A percentile compares a stretch with the other conserved stretches of the same genome.
Conservation (phyloP, 2,797 vertebrate species). For the Enteromius anoplus region DNA sequence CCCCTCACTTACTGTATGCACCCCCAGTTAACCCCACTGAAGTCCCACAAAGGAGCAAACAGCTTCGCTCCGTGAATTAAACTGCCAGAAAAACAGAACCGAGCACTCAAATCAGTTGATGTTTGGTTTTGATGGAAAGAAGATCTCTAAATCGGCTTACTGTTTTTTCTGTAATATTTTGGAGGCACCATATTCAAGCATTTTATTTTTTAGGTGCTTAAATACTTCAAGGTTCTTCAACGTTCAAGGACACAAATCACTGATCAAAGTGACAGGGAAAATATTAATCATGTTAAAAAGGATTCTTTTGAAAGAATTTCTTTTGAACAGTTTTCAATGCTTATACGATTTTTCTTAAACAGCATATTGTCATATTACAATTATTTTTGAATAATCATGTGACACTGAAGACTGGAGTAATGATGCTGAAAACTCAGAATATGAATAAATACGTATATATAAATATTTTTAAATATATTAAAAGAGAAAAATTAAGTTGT, state of each 20-base stretch:
- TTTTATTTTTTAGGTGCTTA: background rate
- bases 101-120: background rate
- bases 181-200: background rate
- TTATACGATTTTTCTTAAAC: background rate
- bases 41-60: conserved; percentile 7
- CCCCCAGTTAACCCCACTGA: conserved; percentile 9
- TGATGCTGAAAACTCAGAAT: background rate
- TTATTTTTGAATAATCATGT: background rate
- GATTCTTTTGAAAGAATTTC: background rate
- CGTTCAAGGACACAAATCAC: background rate
- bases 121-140: background rate
- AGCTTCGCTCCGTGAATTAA: conserved; percentile 8
- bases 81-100: background rate
- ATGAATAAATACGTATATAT: background rate
- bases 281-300: background rate
- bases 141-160: conserved; percentile 5
- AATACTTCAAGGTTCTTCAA: background rate
- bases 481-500: background rate
- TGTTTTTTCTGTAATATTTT: background rate
- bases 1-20: background rate
- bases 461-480: background rate
- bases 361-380: background rate
- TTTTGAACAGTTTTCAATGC: background rate
- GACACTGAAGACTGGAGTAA: background rate
- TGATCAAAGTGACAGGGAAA: background rate